These are phyloP conservation scores for Sycophila texana DNA, from an alignment of 2,888 invertebrate genomes.

Conservation along the genomic window DNA sequence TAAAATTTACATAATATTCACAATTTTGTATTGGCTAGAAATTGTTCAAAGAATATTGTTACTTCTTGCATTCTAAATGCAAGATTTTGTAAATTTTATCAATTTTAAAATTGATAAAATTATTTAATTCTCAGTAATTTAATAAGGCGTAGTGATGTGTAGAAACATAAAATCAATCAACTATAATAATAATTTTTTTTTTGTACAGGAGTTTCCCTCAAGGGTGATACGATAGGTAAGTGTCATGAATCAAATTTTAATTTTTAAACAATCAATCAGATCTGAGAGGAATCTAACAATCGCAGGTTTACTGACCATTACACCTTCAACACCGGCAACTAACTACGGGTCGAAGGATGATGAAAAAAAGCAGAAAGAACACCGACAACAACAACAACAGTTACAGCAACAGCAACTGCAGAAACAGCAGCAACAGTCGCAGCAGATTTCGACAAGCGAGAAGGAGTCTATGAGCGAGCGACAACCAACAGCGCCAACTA, in stretches of 20 bases:
- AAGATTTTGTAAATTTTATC: too few species aligned
- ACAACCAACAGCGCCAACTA: constrained; percentile 26
- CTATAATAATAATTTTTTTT: not conserved
- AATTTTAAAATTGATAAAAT: too few species aligned
- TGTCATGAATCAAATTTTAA: not conserved
- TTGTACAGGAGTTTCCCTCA: constrained; percentile 62
- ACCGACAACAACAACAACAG: constrained; percentile 52
- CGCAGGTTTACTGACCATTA: constrained; percentile 59
- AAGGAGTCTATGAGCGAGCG: not conserved
- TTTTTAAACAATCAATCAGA: not conserved
- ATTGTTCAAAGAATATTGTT: too few species aligned
- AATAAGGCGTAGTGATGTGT: too few species aligned
- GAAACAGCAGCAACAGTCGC: constrained; percentile 34
- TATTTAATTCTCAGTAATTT: too few species aligned
- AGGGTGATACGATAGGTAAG: constrained; percentile 67
- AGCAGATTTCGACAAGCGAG: constrained; percentile 12
- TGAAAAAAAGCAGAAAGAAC: constrained; percentile 48
- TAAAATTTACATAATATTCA: too few species aligned
- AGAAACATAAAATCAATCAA: too few species aligned
- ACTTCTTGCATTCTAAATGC: too few species aligned
- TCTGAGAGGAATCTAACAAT: not conserved
- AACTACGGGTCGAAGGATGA: constrained; percentile 51
- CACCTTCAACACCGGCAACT: constrained; percentile 43
- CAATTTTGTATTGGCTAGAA: too few species aligned
- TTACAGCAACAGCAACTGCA: too few species aligned